Base-by-base conservation (phyloP, 2,113 vertebrate species). In the Lycaon pictus region DNA sequence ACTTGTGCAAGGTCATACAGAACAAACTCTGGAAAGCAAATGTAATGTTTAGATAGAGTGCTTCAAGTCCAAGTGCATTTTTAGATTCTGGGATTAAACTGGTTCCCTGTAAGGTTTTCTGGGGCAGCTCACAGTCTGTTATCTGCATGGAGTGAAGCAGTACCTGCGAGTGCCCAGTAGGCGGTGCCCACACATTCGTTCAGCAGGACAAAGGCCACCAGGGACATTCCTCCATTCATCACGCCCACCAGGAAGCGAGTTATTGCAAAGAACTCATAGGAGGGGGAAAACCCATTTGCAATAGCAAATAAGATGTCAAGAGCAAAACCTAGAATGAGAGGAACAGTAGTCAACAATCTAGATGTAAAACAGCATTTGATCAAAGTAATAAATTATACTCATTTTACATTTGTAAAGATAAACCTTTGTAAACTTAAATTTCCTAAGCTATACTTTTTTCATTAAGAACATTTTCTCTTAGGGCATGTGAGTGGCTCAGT, bases 141-240 rank as follows among this genome's bases (percentile, higher is more conserved):
- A 74, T 11, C 0, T 16, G 5, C 76, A 16, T 0, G 9, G 85
- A 53, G 25, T 65, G 32, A 63, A 60, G 88, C 60, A 96, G 98
- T 99, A 99, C 99, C 99, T 98, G 99, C 99, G 11, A 99, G 95
- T 3, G 99, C 99, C 99, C 99, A 99, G 97, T 99, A 99, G 96
- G 99, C 97, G 84, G 99, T 98, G 91, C 99, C 99, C 97, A 99
- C 98, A 97, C 99, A 99, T 74, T 99, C 99, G 48, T 99, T 99
- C 55, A 99, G 98, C 0, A 99, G 98, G 93, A 99, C 99, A 97
- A 99, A 99, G 95, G 99, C 98, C 90, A 99, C 99, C 97, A 99
- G 98, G 0, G 99, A 99, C 99, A 99, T 99, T 80, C 99, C 99
- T 86, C 99, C 99, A 76, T 99, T 99, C 99, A 99, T 99, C 95